phyloP scores from a whole-genome alignment of 2,113 vertebrate genomes.

The Prionailurus bengalensis region DNA sequence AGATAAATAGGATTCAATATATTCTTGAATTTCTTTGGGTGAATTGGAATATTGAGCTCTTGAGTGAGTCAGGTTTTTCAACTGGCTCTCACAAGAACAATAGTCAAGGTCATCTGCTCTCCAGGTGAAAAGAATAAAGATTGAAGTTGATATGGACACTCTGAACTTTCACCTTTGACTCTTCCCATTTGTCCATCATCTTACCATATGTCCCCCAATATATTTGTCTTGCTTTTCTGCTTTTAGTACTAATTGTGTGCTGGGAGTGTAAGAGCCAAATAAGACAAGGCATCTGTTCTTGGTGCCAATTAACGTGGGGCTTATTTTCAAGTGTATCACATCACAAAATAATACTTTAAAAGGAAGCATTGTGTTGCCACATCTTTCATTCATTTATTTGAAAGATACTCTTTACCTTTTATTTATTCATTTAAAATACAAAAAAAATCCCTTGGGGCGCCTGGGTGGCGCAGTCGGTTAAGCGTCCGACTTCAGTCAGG shows the following conservation, averaged over 20 bases:
- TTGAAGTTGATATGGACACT: background rate
- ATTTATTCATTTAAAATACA: background rate
- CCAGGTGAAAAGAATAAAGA: background rate
- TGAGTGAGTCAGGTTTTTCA: background rate
- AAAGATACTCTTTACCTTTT: background rate
- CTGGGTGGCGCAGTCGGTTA: too few species aligned
- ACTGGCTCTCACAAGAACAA: background rate
- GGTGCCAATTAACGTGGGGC: background rate
- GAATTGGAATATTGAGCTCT: background rate
- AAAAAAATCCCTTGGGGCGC: background rate
- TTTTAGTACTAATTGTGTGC: background rate
- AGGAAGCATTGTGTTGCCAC: background rate
- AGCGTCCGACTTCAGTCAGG: too few species aligned
- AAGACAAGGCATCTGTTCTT: background rate
- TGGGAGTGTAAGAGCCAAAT: background rate
- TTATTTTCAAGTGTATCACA: background rate
- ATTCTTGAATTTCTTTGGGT: background rate
- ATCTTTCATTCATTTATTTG: background rate
- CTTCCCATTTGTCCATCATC: background rate
- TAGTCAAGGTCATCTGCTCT: background rate
- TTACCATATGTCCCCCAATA: accelerated
- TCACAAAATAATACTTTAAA: background rate
- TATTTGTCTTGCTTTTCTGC: background rate
- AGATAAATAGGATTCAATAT: background rate
- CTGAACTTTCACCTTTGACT: background rate